A percentile compares a stretch with the other conserved stretches of the same genome.
Evolutionary conservation across 1,140 invertebrate species (phyloP).

Genomic region (Doryteuthis pealeii): DNA sequence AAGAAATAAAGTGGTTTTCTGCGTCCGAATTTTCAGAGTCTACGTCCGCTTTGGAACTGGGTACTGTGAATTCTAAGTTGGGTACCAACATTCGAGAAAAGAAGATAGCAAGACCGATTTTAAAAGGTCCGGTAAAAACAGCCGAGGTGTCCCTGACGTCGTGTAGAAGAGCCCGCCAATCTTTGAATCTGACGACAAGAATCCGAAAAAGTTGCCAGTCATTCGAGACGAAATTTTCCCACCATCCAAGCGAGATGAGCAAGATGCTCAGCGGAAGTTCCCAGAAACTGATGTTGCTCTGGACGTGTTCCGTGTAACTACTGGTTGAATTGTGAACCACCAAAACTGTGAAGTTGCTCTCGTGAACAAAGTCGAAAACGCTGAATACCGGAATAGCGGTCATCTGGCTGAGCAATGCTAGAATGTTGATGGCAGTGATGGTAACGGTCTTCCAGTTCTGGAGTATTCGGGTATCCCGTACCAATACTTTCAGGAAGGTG

Average conservation of each 20-base stretch:
- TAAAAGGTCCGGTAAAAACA: conserved; percentile 46
- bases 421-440: conserved; percentile 29
- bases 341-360: conserved; percentile 32
- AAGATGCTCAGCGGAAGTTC: conserved; percentile 81
- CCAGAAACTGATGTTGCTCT: conserved; percentile 64
- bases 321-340: conserved; percentile 31
- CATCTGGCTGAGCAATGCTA: conserved; percentile 38
- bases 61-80: conserved; percentile 33
- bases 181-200: conserved; percentile 39
- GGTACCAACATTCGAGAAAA: conserved; percentile 32
- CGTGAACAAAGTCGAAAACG: conserved; percentile 32
- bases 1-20: conserved; percentile 29
- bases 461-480: conserved; percentile 36
- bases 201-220: conserved; percentile 47
- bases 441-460: conserved; percentile 33
- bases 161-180: conserved; percentile 42
- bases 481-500: conserved; percentile 47
- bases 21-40: conserved; percentile 18
- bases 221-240: conserved; percentile 93
- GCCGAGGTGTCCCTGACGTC: conserved; percentile 46
- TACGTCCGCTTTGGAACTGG: conserved; percentile 21
- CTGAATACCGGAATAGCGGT: conserved; percentile 39
- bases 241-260: conserved; percentile 90
- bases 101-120: conserved; percentile 44
- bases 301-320: conserved; percentile 17